Evolutionary conservation across 2,113 vertebrate species (phyloP).

Genomic region (Mungos mungo): DNA sequence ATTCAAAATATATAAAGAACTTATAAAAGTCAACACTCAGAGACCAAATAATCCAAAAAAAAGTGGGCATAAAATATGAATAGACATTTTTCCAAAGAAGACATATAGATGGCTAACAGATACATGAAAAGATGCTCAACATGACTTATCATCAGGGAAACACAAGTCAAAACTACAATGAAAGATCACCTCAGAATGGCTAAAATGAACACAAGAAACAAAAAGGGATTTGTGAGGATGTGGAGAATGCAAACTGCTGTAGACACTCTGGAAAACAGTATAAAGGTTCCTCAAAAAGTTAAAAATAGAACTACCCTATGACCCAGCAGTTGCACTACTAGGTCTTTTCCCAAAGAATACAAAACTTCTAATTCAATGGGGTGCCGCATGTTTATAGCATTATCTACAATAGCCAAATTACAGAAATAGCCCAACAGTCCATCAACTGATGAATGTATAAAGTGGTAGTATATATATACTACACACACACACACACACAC

Average conservation of each 20-base stretch:
- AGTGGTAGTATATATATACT: neutral
- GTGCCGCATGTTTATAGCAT: neutral
- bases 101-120: neutral
- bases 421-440: neutral
- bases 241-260: neutral
- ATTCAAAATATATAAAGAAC: neutral
- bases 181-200: neutral
- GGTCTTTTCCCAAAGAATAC: neutral
- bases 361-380: neutral
- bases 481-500: too few relatives aligned
- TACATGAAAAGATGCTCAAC: neutral
- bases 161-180: neutral
- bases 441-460: neutral
- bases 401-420: neutral
- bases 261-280: neutral
- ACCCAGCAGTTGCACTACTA: neutral
- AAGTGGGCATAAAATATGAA: neutral
- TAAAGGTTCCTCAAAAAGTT: neutral
- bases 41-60: neutral
- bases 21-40: neutral
- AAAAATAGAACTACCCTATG: neutral
- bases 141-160: neutral
- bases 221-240: neutral
- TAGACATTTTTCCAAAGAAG: neutral
- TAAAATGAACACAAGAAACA: neutral